Base-by-base conservation (phyloP, 30 jellyfish, hydroid and myxozoan species). In the Sanderia malayensis region DNA sequence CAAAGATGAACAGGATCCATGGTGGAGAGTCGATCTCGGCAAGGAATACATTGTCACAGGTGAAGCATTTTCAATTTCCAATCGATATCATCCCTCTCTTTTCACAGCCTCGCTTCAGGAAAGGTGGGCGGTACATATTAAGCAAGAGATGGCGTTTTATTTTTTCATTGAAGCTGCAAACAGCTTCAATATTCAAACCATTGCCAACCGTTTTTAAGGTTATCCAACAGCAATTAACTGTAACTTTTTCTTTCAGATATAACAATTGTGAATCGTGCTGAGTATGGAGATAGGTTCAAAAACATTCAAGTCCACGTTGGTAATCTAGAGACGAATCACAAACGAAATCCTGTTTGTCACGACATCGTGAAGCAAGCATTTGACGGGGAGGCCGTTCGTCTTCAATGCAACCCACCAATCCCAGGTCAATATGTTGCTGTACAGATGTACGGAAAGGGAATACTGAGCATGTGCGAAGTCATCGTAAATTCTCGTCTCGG, bases 11-110 rank as follows among this genome's bases (percentile, higher is more conserved):
- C 49, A 2, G 20, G 88, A 83, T 45, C 97, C 97, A 29, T 90
- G 97, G 97, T 90, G 97, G 97, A 67, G 95, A 33, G 97, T 90
- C 15, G 97, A 90, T 72, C 74, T 90, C 2, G 97, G 94, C 63
- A 83, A 70, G 53, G 97, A 90, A 34, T 76, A 74, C 70, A 90
- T 90, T 64, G 94, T 90, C 37, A 90, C 97, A 70, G 97, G 97
- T 89, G 32, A 63, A 8, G n/a, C n/a, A n/a, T n/a, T n/a, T n/a
- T n/a, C n/a, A n/a, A n/a, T n/a, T n/a, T n/a, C n/a, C n/a, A n/a
- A n/a, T n/a, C n/a, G n/a, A n/a, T n/a, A n/a, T n/a, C n/a, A n/a
- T n/a, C n/a, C n/a, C n/a, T n/a, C n/a, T n/a, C n/a, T n/a, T n/a
- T n/a, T n/a, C n/a, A n/a, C n/a, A n/a, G n/a, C n/a, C n/a, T n/a